These are phyloP conservation scores for Dasyurus viverrinus DNA, from an alignment of 2,113 vertebrate genomes.

Conservation along the genomic window DNA sequence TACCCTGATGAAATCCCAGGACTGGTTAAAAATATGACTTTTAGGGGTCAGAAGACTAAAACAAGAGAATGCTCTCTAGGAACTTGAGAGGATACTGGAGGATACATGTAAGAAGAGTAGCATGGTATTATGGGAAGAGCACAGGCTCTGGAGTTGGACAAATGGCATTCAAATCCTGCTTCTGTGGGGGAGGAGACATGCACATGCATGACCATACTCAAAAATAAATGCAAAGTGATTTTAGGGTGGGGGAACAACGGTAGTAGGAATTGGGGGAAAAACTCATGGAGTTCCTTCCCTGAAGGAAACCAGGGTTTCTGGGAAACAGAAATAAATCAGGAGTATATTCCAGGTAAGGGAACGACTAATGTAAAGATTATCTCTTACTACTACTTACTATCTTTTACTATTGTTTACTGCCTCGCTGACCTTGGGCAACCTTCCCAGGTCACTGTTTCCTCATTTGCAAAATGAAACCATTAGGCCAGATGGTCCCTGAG, in stretches of 20 bases:
- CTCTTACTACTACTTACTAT: not conserved
- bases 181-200: not conserved
- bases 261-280: not conserved
- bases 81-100: not conserved
- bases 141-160: not conserved
- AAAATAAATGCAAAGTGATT: not conserved
- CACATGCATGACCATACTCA: not conserved
- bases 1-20: not conserved
- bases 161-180: not conserved
- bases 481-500: not conserved
- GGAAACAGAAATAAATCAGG: constrained; percentile 36
- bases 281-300: not conserved
- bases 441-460: not conserved
- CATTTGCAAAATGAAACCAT: not conserved
- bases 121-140: not conserved
- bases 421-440: not conserved
- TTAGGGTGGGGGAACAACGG: not conserved
- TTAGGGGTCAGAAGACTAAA: not conserved
- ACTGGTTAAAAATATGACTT: not conserved
- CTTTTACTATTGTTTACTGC: not conserved
- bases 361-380: not conserved
- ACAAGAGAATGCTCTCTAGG: not conserved
- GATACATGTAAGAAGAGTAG: not conserved
- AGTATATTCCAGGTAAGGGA: constrained; percentile 29
- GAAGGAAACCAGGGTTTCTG: not conserved